Percentiles rank a stretch among this genome's conserved stretches.
phyloP scores from a whole-genome alignment of 2,888 invertebrate species.

The Athalia cordata region DNA sequence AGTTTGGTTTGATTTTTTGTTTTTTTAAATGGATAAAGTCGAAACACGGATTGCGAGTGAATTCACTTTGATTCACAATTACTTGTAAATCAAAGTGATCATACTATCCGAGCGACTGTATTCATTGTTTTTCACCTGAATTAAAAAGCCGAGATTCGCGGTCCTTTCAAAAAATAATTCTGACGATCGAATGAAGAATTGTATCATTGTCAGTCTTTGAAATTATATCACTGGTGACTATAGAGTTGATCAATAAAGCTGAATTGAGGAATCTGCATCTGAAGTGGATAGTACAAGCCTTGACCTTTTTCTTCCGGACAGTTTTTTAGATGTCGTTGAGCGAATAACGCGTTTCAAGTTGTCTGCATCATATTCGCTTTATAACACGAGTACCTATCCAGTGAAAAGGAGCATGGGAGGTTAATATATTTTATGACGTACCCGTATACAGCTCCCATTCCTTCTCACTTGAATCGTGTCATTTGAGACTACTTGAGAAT shows the following conservation, averaged over 20 bases:
- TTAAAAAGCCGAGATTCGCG: too few relatives aligned
- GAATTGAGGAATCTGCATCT: not conserved
- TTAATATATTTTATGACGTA: constrained; percentile 28
- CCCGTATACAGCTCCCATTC: not conserved
- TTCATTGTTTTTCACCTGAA: too few relatives aligned
- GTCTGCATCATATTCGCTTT: not conserved
- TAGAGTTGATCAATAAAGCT: too few relatives aligned
- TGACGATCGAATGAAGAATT: too few relatives aligned
- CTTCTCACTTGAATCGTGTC: too few relatives aligned
- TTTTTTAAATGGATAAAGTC: not conserved
- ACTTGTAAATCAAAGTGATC: too few relatives aligned
- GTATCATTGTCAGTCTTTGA: too few relatives aligned
- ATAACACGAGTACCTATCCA: not conserved
- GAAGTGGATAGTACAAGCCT: not conserved
- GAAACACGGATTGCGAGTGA: too few relatives aligned
- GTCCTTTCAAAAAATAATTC: too few relatives aligned
- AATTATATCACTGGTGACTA: too few relatives aligned
- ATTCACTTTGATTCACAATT: too few relatives aligned
- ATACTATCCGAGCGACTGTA: too few relatives aligned
- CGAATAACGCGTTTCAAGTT: constrained; percentile 25
- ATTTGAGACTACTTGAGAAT: not conserved
- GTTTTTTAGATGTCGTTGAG: constrained; percentile 4
- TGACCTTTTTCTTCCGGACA: not conserved
- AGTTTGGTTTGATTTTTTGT: not conserved
- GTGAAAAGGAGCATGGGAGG: constrained; percentile 1